Conservation (phyloP, 2,113 vertebrate genomes). For the Sialia sialis region DNA sequence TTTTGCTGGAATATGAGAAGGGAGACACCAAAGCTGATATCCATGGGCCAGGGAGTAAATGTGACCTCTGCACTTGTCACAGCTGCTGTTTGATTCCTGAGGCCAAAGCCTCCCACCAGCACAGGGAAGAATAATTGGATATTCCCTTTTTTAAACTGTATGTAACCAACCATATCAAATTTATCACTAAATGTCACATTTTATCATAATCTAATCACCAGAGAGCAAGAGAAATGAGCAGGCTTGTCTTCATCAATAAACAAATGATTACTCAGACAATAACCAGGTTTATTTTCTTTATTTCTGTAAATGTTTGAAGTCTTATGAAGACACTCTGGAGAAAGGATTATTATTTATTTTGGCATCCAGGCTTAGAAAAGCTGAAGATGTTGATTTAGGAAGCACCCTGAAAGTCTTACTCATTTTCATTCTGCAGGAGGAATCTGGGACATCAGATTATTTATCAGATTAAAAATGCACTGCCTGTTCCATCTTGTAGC, state of each 20-base stretch:
- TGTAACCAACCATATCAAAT: constrained; percentile 50
- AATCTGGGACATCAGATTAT: constrained; percentile 3
- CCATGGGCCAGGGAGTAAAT: background rate
- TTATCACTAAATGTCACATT: constrained; percentile 57
- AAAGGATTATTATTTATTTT: constrained; percentile 46
- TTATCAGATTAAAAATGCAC: background rate
- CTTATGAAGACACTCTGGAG: constrained; percentile 25
- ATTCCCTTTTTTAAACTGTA: constrained; percentile 17
- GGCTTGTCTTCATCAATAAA: constrained; percentile 57
- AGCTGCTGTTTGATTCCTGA: background rate
- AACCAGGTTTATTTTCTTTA: constrained; percentile 59
- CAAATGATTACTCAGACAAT: constrained; percentile 55
- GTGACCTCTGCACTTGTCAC: background rate
- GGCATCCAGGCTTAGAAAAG: constrained; percentile 4
- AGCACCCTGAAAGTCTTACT: background rate
- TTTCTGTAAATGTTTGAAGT: constrained; percentile 35
- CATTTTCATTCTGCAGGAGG: background rate
- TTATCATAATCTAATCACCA: constrained; percentile 61
- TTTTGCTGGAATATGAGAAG: background rate
- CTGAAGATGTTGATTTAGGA: constrained; percentile 10
- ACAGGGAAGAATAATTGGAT: constrained; percentile 28
- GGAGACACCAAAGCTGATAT: background rate
- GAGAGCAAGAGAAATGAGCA: constrained; percentile 36
- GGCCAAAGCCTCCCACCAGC: constrained; percentile 1
- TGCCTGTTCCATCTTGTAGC: background rate